Evolutionary conservation across 2,113 vertebrate genomes (phyloP).

Genomic region (Coryphaenoides rupestris): DNA sequence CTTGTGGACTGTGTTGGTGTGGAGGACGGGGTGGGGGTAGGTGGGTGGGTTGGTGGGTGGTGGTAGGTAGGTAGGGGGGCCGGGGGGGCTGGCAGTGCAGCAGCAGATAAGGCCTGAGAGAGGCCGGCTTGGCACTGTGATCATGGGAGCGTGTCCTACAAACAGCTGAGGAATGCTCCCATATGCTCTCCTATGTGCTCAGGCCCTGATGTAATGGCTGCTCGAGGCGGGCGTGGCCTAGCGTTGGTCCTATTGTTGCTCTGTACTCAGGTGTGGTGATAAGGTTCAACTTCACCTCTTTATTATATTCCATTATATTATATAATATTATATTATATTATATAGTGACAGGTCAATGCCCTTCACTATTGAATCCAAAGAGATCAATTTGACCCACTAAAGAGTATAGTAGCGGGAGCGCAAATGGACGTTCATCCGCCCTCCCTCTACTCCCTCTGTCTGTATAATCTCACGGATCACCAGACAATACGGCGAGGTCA

Average conservation of each 20-base stretch:
- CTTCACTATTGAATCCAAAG: too few species aligned
- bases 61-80: constrained; percentile 6
- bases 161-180: constrained; percentile 20
- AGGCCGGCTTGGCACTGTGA: constrained; percentile 30
- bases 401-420: too few species aligned
- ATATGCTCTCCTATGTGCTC: constrained; percentile 11
- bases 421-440: too few species aligned
- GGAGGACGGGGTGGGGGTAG: constrained; percentile 24
- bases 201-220: constrained; percentile 22
- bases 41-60: constrained; percentile 6
- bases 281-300: constrained; percentile 4
- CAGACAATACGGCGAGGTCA: neutral
- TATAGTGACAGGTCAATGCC: too few species aligned
- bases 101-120: constrained; percentile 40
- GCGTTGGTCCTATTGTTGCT: too few species aligned
- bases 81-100: constrained; percentile 12
- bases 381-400: too few species aligned
- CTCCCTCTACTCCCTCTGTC: too few species aligned
- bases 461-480: too few species aligned
- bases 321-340: too few species aligned
- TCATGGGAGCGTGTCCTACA: constrained; percentile 31
- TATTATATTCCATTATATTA: too few species aligned
- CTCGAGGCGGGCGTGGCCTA: neutral
- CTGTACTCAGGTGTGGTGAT: constrained; percentile 1
- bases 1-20: constrained; percentile 43